Conservation (phyloP, 2,113 vertebrate genomes). For the Corythaixoides concolor region DNA sequence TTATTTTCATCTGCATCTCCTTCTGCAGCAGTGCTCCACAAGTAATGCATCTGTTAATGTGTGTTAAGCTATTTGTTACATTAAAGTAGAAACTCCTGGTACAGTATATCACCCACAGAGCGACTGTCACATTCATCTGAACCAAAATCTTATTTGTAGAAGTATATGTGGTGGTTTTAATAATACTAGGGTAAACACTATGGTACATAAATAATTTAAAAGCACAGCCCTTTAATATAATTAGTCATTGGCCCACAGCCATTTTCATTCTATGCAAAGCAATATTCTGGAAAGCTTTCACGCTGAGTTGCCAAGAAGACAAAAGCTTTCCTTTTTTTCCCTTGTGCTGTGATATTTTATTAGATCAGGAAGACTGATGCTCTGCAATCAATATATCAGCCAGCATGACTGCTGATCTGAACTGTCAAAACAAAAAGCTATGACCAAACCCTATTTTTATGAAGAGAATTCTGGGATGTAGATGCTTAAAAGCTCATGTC, state of each 20-base stretch:
- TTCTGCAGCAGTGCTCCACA: neutral
- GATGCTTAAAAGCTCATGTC: neutral
- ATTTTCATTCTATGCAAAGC: slow-evolving; percentile 46
- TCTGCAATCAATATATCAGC: slow-evolving; percentile 69
- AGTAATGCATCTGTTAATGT: neutral
- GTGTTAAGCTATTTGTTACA: slow-evolving; percentile 10
- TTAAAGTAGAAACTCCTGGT: neutral
- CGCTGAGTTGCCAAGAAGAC: slow-evolving; percentile 49
- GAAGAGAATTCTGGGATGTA: neutral
- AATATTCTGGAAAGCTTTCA: slow-evolving; percentile 44
- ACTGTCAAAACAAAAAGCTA: slow-evolving; percentile 65
- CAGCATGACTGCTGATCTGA: slow-evolving; percentile 60
- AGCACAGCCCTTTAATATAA: slow-evolving; percentile 36
- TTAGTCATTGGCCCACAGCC: slow-evolving; percentile 39
- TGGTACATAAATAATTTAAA: slow-evolving; percentile 55
- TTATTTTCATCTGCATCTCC: slow-evolving; percentile 25
- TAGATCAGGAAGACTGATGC: slow-evolving; percentile 56
- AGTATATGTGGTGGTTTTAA: slow-evolving; percentile 1
- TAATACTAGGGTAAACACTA: slow-evolving; percentile 34
- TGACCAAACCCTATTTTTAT: slow-evolving; percentile 42
- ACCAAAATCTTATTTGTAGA: slow-evolving; percentile 47
- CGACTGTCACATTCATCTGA: slow-evolving; percentile 26
- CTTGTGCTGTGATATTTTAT: slow-evolving; percentile 56
- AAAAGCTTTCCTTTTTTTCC: slow-evolving; percentile 1
- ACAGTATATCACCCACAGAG: slow-evolving; percentile 24